phyloP scores from a whole-genome alignment of 2,888 invertebrate species.

The Brachylomia viminalis region DNA sequence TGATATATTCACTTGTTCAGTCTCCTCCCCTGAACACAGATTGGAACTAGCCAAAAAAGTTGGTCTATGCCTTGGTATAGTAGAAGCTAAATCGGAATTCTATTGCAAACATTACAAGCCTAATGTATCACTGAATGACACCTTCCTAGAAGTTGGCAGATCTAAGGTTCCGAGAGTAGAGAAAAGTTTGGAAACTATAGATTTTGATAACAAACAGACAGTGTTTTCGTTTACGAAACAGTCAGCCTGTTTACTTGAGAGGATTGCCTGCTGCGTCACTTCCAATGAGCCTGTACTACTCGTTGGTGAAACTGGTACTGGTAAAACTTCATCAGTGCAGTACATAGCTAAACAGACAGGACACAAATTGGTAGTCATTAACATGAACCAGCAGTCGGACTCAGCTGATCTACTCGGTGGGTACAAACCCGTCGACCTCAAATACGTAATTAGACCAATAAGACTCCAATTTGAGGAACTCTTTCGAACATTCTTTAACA shows the following conservation, averaged over 20 bases:
- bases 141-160: constrained; percentile 93
- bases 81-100: constrained; percentile 95
- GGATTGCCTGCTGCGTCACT: constrained; percentile 95
- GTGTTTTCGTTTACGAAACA: constrained; percentile 96
- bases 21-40: constrained; percentile 92
- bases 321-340: constrained; percentile 98
- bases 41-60: constrained; percentile 93
- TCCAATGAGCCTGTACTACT: constrained; percentile 97
- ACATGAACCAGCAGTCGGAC: constrained; percentile 99
- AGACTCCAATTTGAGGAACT: constrained; percentile 95
- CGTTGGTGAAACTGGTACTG: constrained; percentile 99
- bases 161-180: constrained; percentile 88
- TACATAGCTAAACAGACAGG: constrained; percentile 96
- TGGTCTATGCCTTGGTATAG: constrained; percentile 95
- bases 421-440: constrained; percentile 98
- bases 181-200: constrained; percentile 81
- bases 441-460: constrained; percentile 95
- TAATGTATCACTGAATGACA: constrained; percentile 90
- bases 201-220: constrained; percentile 83
- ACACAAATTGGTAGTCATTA: constrained; percentile 97
- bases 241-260: constrained; percentile 95
- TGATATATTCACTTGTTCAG: constrained; percentile 97
- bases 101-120: constrained; percentile 95
- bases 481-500: constrained; percentile 94
- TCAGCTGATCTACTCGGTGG: constrained; percentile 99